Base-by-base conservation (phyloP, 2,113 vertebrate species). In the Orycteropus afer region DNA sequence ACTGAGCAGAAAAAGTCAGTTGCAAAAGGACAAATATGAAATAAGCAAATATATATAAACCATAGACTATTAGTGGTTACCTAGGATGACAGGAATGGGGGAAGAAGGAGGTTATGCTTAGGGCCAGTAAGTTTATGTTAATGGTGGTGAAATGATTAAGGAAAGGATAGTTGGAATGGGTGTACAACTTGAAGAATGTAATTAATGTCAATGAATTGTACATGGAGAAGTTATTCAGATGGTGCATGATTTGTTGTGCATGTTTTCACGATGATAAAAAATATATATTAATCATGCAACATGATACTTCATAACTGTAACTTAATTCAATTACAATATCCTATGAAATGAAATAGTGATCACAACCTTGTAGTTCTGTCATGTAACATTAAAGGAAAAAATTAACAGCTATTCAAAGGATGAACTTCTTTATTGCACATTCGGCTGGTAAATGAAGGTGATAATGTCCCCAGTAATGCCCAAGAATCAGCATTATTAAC, bases 371-470 rank as follows among this genome's bases (percentile, higher is more conserved):
- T 51, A 83, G 57, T 53, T 65, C 11, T 63, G 61, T 73, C 29
- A 53, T 73, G 67, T 5, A 57, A 20, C 25, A 61, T 29, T 27
- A 90, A 77, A 47, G 32, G 15, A 89, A 73, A 93, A 7, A 86
- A 42, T 92, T 74, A 86, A 63, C 20, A 73, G 25, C 7, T 76
- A 42, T 55, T 27, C 40, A 51, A 49, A 90, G 12, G 37, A 80
- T 76, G 14, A 69, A 63, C n/a, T 51, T 73, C 53, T 61, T 73
- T 57, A 69, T 29, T 65, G 32, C 22, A 82, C n/a, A 42, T 74
- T 59, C 91, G 42, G 47, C 40, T 78, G 27, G 37, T 67, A 87
- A 74, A 92, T 86, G 20, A 92, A 96, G 61, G 53, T 10, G 86
- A 22, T 22, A 82, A 42, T 42, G 10, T 77, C 47, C 74, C 37